Evolutionary conservation across 2,113 vertebrate genomes (phyloP).

Genomic region (Mesocricetus auratus): DNA sequence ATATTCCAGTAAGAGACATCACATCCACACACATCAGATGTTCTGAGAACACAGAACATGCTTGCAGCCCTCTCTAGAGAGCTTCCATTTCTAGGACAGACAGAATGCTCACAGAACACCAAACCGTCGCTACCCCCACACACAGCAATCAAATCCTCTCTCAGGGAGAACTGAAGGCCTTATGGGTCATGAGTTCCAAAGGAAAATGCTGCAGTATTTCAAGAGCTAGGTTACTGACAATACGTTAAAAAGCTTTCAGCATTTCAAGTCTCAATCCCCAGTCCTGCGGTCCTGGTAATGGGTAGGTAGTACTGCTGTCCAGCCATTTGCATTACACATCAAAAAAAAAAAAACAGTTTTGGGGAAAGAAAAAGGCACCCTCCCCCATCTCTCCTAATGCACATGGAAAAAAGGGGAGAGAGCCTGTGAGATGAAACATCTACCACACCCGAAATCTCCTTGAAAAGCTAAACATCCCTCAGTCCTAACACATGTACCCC

Average conservation of each 20-base stretch:
- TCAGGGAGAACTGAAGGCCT: conserved; percentile 78
- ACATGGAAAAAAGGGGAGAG: conserved; percentile 69
- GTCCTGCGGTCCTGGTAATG: conserved; percentile 20
- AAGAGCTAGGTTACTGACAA: conserved; percentile 78
- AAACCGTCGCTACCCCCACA: conserved; percentile 38
- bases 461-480: conserved; percentile 54
- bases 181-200: conserved; percentile 79
- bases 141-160: conserved; percentile 75
- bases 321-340: conserved; percentile 78
- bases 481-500: conserved; percentile 36
- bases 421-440: conserved; percentile 29
- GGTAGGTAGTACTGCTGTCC: conserved; percentile 48
- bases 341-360: conserved; percentile 75
- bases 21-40: conserved; percentile 57
- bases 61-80: conserved; percentile 68
- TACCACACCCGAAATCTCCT: conserved; percentile 71
- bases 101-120: conserved; percentile 60
- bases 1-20: conserved; percentile 39
- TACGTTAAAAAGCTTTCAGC: conserved; percentile 65
- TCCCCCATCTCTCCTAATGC: conserved; percentile 49
- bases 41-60: conserved; percentile 68
- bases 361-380: neutral
- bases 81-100: conserved; percentile 81
- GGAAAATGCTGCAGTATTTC: conserved; percentile 79
- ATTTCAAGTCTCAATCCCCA: conserved; percentile 54